Percentiles rank a stretch among this genome's conserved stretches.
Conservation (phyloP, 2,888 invertebrate species). For the Trisateles emortualis region DNA sequence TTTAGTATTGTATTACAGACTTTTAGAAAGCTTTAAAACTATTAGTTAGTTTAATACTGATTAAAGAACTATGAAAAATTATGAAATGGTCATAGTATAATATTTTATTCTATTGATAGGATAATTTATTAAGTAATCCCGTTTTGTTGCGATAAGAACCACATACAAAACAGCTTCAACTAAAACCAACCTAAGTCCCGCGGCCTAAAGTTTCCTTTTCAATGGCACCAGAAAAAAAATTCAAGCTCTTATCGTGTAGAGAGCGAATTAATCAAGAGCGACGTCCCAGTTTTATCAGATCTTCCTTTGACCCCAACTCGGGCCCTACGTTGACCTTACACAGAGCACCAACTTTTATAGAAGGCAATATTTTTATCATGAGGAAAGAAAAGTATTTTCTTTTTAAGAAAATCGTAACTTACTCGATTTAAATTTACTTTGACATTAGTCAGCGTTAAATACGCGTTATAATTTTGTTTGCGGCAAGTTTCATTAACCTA, state of each 20-base stretch:
- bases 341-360: neutral
- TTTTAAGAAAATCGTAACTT: neutral
- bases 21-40: too few relatives aligned
- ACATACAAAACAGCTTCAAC: neutral
- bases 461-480: too few relatives aligned
- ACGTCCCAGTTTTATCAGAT: conserved; percentile 32
- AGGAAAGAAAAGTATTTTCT: neutral
- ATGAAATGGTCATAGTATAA: too few relatives aligned
- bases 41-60: too few relatives aligned
- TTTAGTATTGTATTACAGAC: too few relatives aligned
- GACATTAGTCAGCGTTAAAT: too few relatives aligned
- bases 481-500: too few relatives aligned
- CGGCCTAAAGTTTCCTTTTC: conserved; percentile 1
- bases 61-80: too few relatives aligned
- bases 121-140: neutral
- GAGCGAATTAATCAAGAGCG: conserved; percentile 34
- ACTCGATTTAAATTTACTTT: neutral
- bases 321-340: conserved; percentile 5
- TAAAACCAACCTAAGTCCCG: neutral
- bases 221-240: conserved; percentile 25
- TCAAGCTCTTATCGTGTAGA: conserved; percentile 35
- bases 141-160: neutral
- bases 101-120: neutral
- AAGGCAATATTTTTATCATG: neutral
- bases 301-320: conserved; percentile 24